Evolutionary conservation across 2,113 vertebrate species (phyloP), one percentile per base, ranked within the genome.

Genomic region (Antennarius striatus): DNA sequence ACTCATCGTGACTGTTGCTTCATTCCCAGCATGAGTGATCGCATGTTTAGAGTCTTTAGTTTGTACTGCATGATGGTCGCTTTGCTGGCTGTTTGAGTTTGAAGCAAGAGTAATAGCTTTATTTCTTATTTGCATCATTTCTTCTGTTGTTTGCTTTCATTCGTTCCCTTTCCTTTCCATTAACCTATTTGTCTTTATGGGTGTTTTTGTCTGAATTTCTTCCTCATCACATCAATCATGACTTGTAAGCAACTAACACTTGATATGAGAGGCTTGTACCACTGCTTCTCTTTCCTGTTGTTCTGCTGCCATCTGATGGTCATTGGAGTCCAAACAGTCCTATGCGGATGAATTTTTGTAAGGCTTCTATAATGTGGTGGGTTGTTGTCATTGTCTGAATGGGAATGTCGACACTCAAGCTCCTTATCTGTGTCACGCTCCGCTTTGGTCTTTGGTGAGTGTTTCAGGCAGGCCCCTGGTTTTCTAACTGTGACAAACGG

Each of bases 271-370:
- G 56, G 12, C 10, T 1, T 36, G 15, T 53, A 12, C 43, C 22
- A 32, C 56, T 43, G 56, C 42, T 59, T 63, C 32, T 48, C 47
- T 61, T 68, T 47, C 16, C 50, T 39, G 62, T 56, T 68, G 48
- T 68, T 79, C 58, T 86, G 80, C 82, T 45, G 15, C 83, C 83
- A 58, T 66, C 89, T 88, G 79, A 74, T 88, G 87, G 81, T 61
- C 62, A 39, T 28, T 72, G 30, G 46, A 61, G 51, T 71, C 47
- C 72, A 49, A 36, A 56, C 60, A 54, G 67, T 55, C 66, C 17
- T 69, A 56, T 54, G 56, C 28, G 28, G 60, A 74, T 77, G 65
- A 55, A 43, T 65, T 79, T 48, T 63, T 7, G 14, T 15, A 71
- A 49, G 59, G 28, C 61, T 75, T 63, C 43, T 53, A 39, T 81